These are phyloP conservation scores for Apodemia mormo DNA, from an alignment of 2,888 invertebrate species.

Conservation along the genomic window DNA sequence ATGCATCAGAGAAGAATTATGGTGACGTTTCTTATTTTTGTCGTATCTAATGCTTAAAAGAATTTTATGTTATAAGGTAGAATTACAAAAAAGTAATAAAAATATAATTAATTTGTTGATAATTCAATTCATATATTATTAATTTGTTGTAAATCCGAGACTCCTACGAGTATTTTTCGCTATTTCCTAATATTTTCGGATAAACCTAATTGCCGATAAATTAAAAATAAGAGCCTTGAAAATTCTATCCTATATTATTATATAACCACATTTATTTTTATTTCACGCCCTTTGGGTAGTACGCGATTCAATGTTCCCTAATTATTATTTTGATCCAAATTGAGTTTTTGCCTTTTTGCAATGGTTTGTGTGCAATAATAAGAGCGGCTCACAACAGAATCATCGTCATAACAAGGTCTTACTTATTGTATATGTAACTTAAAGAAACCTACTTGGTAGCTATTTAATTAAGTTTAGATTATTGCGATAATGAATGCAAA, in stretches of 20 bases:
- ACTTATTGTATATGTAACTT: conserved; percentile 70
- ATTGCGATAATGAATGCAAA: conserved; percentile 55
- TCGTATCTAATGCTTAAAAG: no score
- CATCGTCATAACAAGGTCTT: conserved; percentile 50
- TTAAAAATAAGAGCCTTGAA: neutral
- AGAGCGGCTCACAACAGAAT: conserved; percentile 44
- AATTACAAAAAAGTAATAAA: no score
- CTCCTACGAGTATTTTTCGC: neutral
- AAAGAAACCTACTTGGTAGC: conserved; percentile 70
- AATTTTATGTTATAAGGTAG: no score
- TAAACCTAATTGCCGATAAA: neutral
- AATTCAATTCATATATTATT: no score
- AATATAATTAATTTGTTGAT: no score
- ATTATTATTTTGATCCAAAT: neutral
- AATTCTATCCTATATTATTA: neutral
- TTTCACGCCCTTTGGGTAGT: neutral
- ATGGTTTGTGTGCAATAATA: conserved; percentile 38
- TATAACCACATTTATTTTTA: conserved; percentile 2
- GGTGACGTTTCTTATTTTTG: no score
- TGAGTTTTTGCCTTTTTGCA: conserved; percentile 22
- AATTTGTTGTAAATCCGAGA: no score
- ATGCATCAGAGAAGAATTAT: no score
- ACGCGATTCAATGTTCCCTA: neutral
- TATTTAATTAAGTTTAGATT: conserved; percentile 70
- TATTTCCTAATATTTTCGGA: neutral